Base-by-base conservation (phyloP, 2,888 invertebrate species). In the Unio delphinus region DNA sequence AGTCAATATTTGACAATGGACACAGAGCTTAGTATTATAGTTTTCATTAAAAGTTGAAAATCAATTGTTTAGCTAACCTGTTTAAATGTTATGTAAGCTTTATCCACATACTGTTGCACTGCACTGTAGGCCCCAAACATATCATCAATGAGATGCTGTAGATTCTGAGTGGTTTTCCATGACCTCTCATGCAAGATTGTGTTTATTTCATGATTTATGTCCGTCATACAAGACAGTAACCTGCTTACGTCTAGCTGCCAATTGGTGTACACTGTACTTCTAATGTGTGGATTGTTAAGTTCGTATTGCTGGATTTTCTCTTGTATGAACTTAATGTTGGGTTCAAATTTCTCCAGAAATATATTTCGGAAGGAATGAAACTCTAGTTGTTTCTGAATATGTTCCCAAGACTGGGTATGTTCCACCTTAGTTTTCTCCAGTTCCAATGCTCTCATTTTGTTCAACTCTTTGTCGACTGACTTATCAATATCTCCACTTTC, bases 321-420 rank as follows among this genome's bases (percentile, higher is more conserved):
- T 63, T 64, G 60, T 7, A 72, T 17, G 28, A 45, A 62, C 18
- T 58, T 61, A 17, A 70, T 55, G n/a, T 68, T 72, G 55, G 72
- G 75, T 56, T 55, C 60, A 20, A 75, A 57, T n/a, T 61, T 28
- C 45, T 61, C 26, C 20, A 45, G 28, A 28, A 70, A 75, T n/a
- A 65, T 65, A n/a, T 58, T 68, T 45, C 64, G 57, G 45, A 75
- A 75, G 26, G 20, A 55, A 17, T 45, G 17, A 18, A 75, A 64
- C 20, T 75, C 72, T 18, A 30, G 15, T 11, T n/a, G 23, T 26
- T 66, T 70, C 59, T 60, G 59, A 54, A 66, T 20, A 64, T 75
- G 75, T n/a, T n/a, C 17, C 5, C 11, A 8, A 5, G 59, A 62
- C 28, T 70, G 61, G 55, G 55, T 8, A 58, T 74, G 73, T 7